phyloP scores from a whole-genome alignment of 2,797 vertebrate species.

The Leptodactylus fallax region DNA sequence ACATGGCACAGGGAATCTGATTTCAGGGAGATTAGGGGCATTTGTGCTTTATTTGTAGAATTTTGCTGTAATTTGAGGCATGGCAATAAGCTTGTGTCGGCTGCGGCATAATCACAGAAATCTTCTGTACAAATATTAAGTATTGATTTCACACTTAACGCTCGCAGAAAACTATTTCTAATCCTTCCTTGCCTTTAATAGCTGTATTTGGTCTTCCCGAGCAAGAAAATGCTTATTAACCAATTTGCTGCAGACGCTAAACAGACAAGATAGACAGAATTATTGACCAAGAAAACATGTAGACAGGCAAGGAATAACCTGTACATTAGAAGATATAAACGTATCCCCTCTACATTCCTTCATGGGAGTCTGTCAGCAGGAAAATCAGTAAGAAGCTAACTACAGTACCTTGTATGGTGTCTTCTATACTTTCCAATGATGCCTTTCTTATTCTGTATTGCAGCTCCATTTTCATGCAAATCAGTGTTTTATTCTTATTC shows the following conservation, averaged over 20 bases:
- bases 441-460: no score
- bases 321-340: no score
- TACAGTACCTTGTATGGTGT: no score
- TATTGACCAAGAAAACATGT: not conserved
- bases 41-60: not conserved
- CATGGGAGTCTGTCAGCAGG: no score
- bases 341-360: no score
- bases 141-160: constrained; percentile 20
- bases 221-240: not conserved
- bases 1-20: constrained; percentile 15
- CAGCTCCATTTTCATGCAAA: no score
- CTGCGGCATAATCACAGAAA: not conserved
- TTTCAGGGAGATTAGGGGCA: constrained; percentile 25
- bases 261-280: not conserved
- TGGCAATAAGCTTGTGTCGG: not conserved
- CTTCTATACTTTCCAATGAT: no score
- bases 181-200: no score
- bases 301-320: no score
- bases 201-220: not conserved
- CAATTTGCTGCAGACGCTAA: not conserved
- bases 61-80: constrained; percentile 24
- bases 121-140: not conserved
- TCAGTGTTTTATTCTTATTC: no score
- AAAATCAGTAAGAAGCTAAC: no score
- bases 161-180: not conserved